Percentiles rank a stretch among this genome's conserved stretches.
phyloP scores from a whole-genome alignment of 2,797 vertebrate genomes.

The Acrocephalus scirpaceus region DNA sequence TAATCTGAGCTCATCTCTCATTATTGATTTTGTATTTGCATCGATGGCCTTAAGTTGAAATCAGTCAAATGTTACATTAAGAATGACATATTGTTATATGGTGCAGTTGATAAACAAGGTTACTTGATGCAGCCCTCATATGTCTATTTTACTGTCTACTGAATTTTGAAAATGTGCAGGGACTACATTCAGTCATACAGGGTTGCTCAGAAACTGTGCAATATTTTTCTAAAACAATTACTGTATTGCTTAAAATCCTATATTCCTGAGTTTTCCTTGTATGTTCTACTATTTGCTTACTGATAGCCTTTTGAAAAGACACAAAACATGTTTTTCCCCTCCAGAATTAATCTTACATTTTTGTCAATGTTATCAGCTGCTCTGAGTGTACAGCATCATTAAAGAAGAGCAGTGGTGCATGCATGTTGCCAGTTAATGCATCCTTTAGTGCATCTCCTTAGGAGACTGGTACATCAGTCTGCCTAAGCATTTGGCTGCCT shows the following conservation, averaged over 20 bases:
- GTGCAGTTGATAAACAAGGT: not conserved
- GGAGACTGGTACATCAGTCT: not conserved
- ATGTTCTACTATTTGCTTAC: not conserved
- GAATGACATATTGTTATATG: not conserved
- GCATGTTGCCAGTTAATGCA: not conserved
- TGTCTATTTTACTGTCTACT: not conserved
- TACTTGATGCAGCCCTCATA: not conserved
- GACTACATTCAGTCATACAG: not conserved
- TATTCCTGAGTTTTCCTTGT: not conserved
- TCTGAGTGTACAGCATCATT: not conserved
- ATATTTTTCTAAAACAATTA: not conserved
- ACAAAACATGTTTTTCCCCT: not conserved
- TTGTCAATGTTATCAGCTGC: not conserved
- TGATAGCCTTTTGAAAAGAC: not conserved
- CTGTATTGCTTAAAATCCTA: not conserved
- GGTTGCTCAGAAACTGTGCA: not conserved
- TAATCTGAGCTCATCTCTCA: not conserved
- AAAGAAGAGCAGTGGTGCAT: not conserved
- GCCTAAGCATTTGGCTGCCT: not conserved
- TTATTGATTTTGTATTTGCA: not conserved
- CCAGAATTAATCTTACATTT: not conserved
- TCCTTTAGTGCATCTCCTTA: not conserved
- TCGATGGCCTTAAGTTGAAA: not conserved
- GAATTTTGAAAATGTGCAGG: not conserved
- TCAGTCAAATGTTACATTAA: not conserved